These are phyloP conservation scores for Pholis gunnellus DNA, from an alignment of 2,113 vertebrate genomes.

Conservation along the genomic window DNA sequence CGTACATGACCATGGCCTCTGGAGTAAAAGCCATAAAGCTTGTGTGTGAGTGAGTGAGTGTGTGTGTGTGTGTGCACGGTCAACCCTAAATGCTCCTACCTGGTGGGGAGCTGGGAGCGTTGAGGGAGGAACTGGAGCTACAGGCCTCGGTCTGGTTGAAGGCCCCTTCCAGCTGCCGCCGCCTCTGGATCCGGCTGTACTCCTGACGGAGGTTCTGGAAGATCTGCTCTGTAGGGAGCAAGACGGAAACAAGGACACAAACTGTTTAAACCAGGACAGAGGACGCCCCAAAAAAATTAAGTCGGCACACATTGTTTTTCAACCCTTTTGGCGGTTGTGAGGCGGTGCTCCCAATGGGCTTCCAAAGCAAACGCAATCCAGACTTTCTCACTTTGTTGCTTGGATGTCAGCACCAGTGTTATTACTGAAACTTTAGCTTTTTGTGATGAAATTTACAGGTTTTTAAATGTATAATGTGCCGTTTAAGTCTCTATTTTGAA, in stretches of 20 bases:
- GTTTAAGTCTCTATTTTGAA: background rate
- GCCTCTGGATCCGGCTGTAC: constrained; percentile 92
- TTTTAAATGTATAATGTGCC: background rate
- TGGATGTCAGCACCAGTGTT: background rate
- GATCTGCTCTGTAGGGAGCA: constrained; percentile 88
- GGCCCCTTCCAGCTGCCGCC: constrained; percentile 91
- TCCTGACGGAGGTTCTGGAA: constrained; percentile 95
- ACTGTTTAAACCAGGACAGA: background rate
- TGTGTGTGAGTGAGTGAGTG: no score
- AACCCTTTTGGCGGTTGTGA: background rate
- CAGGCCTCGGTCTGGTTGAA: constrained; percentile 90
- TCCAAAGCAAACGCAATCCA: constrained; percentile 4
- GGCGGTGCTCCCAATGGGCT: background rate
- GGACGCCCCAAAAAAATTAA: background rate
- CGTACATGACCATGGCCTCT: background rate
- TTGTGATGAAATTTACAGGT: background rate
- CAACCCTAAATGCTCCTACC: constrained; percentile 72
- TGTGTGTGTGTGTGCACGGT: background rate
- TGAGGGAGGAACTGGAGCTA: constrained; percentile 83
- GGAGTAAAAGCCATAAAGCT: background rate
- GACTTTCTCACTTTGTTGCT: background rate
- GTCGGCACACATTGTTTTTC: background rate
- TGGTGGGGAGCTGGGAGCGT: constrained; percentile 90
- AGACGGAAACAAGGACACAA: constrained; percentile 33
- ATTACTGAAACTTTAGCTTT: background rate